Base-by-base conservation (phyloP, 2,797 vertebrate species). In the Bryconaethiops microstoma region DNA sequence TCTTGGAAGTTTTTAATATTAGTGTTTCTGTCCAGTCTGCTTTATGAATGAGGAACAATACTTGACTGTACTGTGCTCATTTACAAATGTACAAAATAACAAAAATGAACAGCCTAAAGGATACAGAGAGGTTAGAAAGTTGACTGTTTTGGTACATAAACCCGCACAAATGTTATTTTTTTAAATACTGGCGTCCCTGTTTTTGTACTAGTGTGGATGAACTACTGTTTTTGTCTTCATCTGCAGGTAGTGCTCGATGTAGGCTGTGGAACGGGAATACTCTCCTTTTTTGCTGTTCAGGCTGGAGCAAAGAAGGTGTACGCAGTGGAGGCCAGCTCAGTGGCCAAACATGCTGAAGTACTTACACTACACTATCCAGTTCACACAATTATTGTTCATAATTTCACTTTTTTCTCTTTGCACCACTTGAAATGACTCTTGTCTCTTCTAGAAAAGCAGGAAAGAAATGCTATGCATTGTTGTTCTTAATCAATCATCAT, bases 261-360 rank as follows among this genome's bases (percentile, higher is more conserved):
- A 25, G 89, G 91, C n/a, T 92, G 90, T 82, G 92, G 91, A 79
- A 93, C 91, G 19, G 93, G 90, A 1, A 90, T 94, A 29, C 86
- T 94, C 76, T 92, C 93, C 8, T 93, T 93, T 81, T 94, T 94
- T 55, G 91, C 92, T 0, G 77, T 93, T 54, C 93, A 94, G 85
- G 93, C 93, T 0, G 93, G 93, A 79, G 93, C 93, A 13, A 87
- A 81, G 74, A 89, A 83, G 86, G 93, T 93, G 16, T 94, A 92
- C 0, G 90, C 91, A 5, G 86, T 93, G 5, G 92, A 93, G 72
- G 88, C 90, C 65, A 89, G 81, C 25, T 90, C 91, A 3, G 88
- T 90, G 83, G 88, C 90, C 64, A 86, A 86, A 79, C 88, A 86
- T 16, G 88, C 92, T 48, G 86, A 93, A 87, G 93, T 93, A 84